A percentile compares a stretch with the other conserved stretches of the same genome.
phyloP scores from a whole-genome alignment of 2,888 invertebrate genomes.

The Chouioia cunea region DNA sequence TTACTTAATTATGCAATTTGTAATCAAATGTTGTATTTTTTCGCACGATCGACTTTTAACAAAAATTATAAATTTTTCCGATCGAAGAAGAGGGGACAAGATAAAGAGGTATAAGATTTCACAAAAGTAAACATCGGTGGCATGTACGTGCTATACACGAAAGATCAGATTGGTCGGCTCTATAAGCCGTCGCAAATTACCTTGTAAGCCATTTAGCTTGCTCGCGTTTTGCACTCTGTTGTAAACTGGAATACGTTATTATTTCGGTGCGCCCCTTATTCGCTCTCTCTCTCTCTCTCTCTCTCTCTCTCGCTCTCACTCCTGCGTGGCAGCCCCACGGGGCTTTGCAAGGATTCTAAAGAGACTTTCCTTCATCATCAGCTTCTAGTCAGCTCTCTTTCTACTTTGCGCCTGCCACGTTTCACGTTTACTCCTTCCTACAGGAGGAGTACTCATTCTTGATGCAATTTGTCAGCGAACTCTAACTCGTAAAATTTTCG shows the following conservation, averaged over 20 bases:
- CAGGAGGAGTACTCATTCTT: constrained; percentile 7
- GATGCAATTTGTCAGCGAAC: constrained; percentile 1
- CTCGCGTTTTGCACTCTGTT: constrained; percentile 58
- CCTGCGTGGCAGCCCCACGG: constrained; percentile 53
- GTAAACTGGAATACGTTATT: constrained; percentile 42
- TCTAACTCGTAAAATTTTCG: too few relatives aligned
- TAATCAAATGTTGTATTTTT: too few relatives aligned
- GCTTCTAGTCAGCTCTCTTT: background rate
- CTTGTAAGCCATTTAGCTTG: constrained; percentile 66
- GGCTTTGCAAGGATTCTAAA: constrained; percentile 54
- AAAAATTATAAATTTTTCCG: too few relatives aligned
- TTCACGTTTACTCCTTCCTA: constrained; percentile 7
- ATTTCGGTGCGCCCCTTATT: constrained; percentile 23
- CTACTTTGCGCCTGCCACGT: constrained; percentile 4
- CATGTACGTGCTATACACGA: constrained; percentile 7
- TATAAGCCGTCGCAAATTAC: constrained; percentile 67
- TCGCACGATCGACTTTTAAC: too few relatives aligned
- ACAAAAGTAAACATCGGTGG: constrained; percentile 20
- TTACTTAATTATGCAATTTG: too few relatives aligned
- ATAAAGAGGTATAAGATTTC: constrained; percentile 45
- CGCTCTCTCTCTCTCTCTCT: constrained; percentile 52
- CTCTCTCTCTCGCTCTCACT: constrained; percentile 56
- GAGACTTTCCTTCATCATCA: constrained; percentile 32
- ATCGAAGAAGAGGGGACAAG: constrained; percentile 30
- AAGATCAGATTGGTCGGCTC: constrained; percentile 62